phyloP scores from a whole-genome alignment of 2,797 vertebrate species.

The Buphagus erythrorhynchus region DNA sequence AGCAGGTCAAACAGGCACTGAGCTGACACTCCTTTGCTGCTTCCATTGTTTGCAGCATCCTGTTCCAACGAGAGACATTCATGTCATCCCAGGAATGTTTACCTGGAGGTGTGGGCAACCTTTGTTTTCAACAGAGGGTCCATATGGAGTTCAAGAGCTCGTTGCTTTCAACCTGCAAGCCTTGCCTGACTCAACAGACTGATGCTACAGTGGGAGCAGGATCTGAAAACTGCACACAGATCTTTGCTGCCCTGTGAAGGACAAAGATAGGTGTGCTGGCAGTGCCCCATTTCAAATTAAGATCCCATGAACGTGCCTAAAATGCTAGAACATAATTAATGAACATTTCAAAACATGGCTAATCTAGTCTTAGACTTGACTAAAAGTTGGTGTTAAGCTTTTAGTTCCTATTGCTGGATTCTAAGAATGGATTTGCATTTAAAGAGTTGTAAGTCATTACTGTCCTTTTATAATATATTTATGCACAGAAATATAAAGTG shows the following conservation, averaged over 20 bases:
- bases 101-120: neutral
- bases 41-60: constrained; percentile 84
- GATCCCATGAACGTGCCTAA: neutral
- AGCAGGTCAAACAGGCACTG: constrained; percentile 97
- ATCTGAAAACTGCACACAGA: neutral
- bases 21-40: constrained; percentile 93
- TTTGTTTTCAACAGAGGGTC: neutral
- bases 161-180: neutral
- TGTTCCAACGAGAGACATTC: constrained; percentile 39
- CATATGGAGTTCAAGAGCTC: neutral
- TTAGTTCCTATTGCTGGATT: neutral
- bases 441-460: neutral
- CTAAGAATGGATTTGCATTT: neutral
- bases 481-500: neutral
- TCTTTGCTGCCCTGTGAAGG: neutral
- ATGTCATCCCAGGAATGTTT: neutral
- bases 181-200: neutral
- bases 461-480: neutral
- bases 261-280: neutral
- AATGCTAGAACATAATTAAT: neutral
- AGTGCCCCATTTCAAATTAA: neutral
- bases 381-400: neutral
- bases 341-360: neutral
- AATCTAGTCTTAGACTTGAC: neutral
- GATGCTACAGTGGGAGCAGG: neutral